Evolutionary conservation across 2,113 vertebrate genomes (phyloP), one percentile per base, ranked within the genome.

Genomic region (Laticauda colubrina): DNA sequence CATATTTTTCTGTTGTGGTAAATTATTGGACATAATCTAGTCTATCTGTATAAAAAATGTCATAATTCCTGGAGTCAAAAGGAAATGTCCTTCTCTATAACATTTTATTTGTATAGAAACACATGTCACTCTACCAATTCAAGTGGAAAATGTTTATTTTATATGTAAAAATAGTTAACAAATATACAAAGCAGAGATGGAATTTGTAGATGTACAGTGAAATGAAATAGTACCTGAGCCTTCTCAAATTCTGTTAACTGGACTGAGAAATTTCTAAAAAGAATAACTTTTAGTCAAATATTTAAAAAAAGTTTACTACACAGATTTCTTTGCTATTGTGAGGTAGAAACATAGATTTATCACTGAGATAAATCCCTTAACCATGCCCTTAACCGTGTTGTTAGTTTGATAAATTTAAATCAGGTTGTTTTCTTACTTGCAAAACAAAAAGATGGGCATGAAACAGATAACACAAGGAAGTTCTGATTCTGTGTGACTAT

Each of bases 51-150:
- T 87, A 18, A 91, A 61, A 51, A 56, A 85, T 53, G 14, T 87
- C 26, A 91, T 91, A 29, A 61, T 87, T 57, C 10, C 85, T 34
- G 29, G 56, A 91, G 81, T 87, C 18, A 91, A 61, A 91, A 87
- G 55, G 90, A 87, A 91, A 12, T 29, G 51, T 91, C 87, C 87
- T 43, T 87, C 56, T 34, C 55, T 48, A 8, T n/a, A 61, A 87
- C 53, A n/a, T 88, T 69, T 92, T 48, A 87, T 59, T 92, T 92
- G n/a, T 86, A 88, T 24, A 92, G n/a, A 69, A 88, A 53, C 51
- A 26, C 45, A 89, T 59, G 48, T 29, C 54, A 45, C 85, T 43
- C 51, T 55, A 55, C 61, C 18, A 48, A 85, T 4, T 29, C 26
- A 57, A 21, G 26, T 85, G 39, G 29, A 20, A 89, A 89, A 85